Base-by-base conservation (phyloP, 2,797 vertebrate genomes). In the Tadarida brasiliensis region DNA sequence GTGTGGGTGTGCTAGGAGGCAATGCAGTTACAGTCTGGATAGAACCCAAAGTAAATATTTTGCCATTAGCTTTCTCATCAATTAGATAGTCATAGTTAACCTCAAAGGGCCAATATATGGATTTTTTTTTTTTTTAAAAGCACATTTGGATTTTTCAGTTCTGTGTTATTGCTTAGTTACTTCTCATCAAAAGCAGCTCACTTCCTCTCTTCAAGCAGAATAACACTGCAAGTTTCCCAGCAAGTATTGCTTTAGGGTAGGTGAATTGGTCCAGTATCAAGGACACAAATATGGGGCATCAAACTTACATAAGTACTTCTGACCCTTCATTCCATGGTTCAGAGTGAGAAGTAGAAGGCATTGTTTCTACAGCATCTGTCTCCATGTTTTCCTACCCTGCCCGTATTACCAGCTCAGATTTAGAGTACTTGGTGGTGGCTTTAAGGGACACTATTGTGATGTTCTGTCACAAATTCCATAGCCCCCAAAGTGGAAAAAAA, bases 1-100 rank as follows among this genome's bases (percentile, higher is more conserved):
- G 54, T 80, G 47, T 92, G 73, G 39, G 87, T 87, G 39, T 77
- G 26, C 47, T 90, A 35, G 61, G 30, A 97, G 57, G 57, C 61
- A 90, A 12, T 88, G 28, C 47, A 94, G 93, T 95, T 96, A 91
- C 1, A 71, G 77, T 90, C 73, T 96, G 80, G 90, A 92, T 61
- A 57, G 49, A 71, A 92, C 49, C 71, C 65, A 94, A 93, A 76
- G 70, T 94, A 95, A 96, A 96, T 94, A 90, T 91, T 96, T 96
- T 96, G 67, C 28, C 67, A 78, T 90, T 94, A 87, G 47, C 35
- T 85, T 96, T 96, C 83, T 95, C 81, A 78, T 91, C 87, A 96
- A 85, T 93, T 95, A 92, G 28, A 74, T 91, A 86, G 65, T 87
- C 44, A 22, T 54, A 20, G 73, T 92, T 91, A 91, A 77, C 86